Evolutionary conservation across 2,797 vertebrate species (phyloP).

Genomic region (Enteromius mattozi): DNA sequence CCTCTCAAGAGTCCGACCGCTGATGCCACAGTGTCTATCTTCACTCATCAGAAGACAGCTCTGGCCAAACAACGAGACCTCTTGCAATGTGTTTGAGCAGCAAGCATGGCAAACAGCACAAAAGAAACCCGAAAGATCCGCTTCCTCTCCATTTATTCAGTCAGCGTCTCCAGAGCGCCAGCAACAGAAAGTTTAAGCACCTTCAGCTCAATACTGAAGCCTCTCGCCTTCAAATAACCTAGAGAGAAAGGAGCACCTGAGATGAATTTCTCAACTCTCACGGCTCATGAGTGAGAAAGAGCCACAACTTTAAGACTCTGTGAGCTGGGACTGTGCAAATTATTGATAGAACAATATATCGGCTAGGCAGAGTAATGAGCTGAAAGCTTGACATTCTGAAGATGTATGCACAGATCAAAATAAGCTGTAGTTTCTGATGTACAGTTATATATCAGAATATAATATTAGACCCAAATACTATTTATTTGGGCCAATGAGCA

Average conservation of each 20-base stretch:
- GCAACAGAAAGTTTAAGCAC: neutral
- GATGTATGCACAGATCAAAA: neutral
- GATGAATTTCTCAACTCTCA: constrained; percentile 16
- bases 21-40: constrained; percentile 17
- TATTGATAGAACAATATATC: neutral
- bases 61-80: constrained; percentile 33
- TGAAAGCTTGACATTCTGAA: neutral
- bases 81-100: too few relatives aligned
- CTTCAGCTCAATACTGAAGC: constrained; percentile 15
- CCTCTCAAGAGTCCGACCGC: constrained; percentile 4
- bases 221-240: constrained; percentile 29
- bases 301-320: neutral
- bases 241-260: constrained; percentile 8
- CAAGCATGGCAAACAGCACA: constrained; percentile 28
- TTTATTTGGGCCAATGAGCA: neutral
- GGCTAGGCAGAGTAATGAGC: neutral
- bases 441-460: neutral
- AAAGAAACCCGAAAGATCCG: neutral
- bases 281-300: neutral
- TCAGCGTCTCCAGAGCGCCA: neutral
- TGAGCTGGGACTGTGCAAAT: constrained; percentile 12
- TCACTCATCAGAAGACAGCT: constrained; percentile 25
- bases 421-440: neutral
- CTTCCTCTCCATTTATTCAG: constrained; percentile 34
- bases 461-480: neutral